Evolutionary conservation across 2,113 vertebrate species (phyloP), one percentile per base, ranked within the genome.

Genomic region (Indicator indicator): DNA sequence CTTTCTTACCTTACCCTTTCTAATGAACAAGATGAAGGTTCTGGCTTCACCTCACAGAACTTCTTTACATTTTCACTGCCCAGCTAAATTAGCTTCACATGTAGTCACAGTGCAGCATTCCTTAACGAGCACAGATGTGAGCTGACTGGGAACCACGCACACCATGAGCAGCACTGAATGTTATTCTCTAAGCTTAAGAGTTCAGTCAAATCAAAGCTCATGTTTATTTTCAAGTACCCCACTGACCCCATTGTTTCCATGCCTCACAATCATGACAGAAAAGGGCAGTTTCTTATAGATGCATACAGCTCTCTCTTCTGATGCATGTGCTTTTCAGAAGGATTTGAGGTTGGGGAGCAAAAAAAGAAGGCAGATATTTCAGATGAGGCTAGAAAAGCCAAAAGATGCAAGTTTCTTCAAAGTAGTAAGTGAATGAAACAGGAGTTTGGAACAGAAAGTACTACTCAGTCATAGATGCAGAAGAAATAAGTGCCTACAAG

Each of bases 51-150:
- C 60, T 79, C n/a, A 38, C 32, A 80, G 55, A 85, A 32, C 36
- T 75, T 84, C 36, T 75, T 86, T 62, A 77, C 59, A 74, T 55
- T 91, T 92, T 94, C 71, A 59, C 52, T 80, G 30, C 38, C 5
- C 33, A 71, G 28, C 7, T 89, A 83, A 92, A 92, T 64, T 63
- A 44, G 16, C 59, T 85, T 92, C 82, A 71, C 6, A 36, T 67
- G 74, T 55, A 82, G 33, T 17, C 50, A 65, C 50, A 83, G 59
- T 6, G 9, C 50, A 40, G 11, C 26, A 9, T 27, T 86, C 16
- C 48, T 64, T 69, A 82, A 62, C 44, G 55, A 9, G 27, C 7
- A 21, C 14, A 75, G 27, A 52, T 42, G 33, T 33, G 42, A 59
- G n/a, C 67, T 79, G 55, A 62, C 27, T 75, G 54, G 18, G 50